Conservation (phyloP, 35 echinoderm and acorn worm genomes). For the Strongylocentrotus purpuratus region DNA sequence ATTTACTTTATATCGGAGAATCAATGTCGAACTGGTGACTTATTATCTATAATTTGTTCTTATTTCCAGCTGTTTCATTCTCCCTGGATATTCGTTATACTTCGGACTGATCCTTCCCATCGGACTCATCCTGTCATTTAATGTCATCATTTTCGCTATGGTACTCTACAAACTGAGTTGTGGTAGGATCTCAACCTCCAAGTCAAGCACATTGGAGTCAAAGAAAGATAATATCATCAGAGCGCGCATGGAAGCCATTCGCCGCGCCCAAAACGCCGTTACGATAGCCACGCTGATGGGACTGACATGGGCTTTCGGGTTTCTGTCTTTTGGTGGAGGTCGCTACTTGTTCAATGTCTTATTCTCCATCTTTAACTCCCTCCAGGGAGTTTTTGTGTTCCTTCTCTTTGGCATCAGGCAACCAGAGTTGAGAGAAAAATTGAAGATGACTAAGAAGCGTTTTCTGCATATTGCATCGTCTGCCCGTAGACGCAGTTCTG, state of each 20-base stretch:
- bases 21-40: too few species aligned
- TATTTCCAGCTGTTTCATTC: too few species aligned
- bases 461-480: not conserved
- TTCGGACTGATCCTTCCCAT: too few species aligned
- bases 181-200: not conserved
- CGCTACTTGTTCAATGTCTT: not conserved
- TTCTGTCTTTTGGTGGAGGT: not conserved
- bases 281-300: not conserved
- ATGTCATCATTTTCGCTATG: too few species aligned
- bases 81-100: too few species aligned
- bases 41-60: not conserved
- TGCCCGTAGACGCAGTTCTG: not conserved
- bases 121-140: too few species aligned
- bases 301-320: not conserved
- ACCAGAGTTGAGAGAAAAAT: not conserved
- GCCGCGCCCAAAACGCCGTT: not conserved
- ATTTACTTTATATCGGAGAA: too few species aligned
- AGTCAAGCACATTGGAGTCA: not conserved
- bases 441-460: not conserved
- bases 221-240: not conserved
- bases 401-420: not conserved
- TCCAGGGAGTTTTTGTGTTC: not conserved
- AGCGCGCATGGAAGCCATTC: not conserved
- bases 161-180: too few species aligned
- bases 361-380: not conserved